Base-by-base conservation (phyloP, 2,888 invertebrate species). In the Mallateleia sp. region DNA sequence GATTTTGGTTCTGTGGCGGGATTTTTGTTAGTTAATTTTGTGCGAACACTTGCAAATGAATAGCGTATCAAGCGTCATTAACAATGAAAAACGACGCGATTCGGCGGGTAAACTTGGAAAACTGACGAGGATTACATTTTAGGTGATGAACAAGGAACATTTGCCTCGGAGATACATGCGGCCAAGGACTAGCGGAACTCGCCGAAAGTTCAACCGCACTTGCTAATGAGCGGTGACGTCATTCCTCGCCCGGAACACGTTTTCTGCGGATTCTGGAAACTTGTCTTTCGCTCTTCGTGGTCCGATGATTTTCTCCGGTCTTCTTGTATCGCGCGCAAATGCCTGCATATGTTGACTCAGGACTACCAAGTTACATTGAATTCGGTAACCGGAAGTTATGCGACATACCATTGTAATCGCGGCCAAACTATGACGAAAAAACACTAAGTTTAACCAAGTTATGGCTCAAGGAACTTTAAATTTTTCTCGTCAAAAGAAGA, bases 201-300 rank as follows among this genome's bases (percentile, higher is more conserved):
- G 88, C 88, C 92, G 89, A 92, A 93, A 94, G 92, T 93, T 93
- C 87, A 88, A 91, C 92, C 77, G 64, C 92, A 92, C 90, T 93
- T 92, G 93, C 93, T 94, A 94, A 94, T 93, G 93, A 94, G 93
- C 92, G 91, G 91, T 92, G 91, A 87, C 79, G 77, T 83, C 74
- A 77, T 72, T 79, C 52, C 82, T 64, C 78, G 62, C 71, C 74
- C 62, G 60, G 71, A 86, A 81, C 85, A 75, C 82, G 84, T 80
- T 87, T 81, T 82, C 82, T 87, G 86, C 75, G 82, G 79, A 85
- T 81, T 86, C 66, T 77, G 67, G 89, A 80, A 89, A 87, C 87
- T 86, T 87, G 85, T 82, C 87, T 75, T 74, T 79, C 34, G 79
- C 78, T 83, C 79, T 74, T 58, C 85, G 85, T 85, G 88, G 79